Percentiles rank a stretch among this genome's conserved stretches.
Evolutionary conservation across 2,797 vertebrate species (phyloP).

Genomic region (Gymnopithys bicolor): DNA sequence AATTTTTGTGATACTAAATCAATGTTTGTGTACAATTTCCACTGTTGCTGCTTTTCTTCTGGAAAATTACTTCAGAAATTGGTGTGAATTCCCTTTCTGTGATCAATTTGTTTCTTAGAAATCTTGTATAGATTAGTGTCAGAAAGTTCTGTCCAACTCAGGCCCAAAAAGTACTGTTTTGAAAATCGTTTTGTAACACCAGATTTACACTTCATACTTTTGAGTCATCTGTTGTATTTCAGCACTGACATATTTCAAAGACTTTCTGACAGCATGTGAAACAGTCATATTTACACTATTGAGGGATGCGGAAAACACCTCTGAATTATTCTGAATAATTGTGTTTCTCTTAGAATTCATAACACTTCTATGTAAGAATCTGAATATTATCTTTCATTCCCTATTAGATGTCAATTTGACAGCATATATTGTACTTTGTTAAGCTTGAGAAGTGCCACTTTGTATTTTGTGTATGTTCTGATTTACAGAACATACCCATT

Average conservation of each 20-base stretch:
- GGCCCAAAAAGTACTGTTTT: not conserved
- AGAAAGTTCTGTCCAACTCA: not conserved
- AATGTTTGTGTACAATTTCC: not conserved
- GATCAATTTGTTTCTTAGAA: not conserved
- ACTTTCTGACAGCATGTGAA: not conserved
- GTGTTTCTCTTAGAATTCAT: not conserved
- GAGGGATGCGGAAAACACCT: not conserved
- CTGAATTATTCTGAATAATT: not conserved
- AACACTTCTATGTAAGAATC: not conserved
- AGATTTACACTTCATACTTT: not conserved
- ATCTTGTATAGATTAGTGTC: not conserved
- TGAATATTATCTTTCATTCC: not conserved
- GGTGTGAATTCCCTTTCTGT: not conserved
- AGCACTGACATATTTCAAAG: not conserved
- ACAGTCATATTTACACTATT: not conserved
- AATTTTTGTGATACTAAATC: not conserved
- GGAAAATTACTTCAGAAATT: not conserved
- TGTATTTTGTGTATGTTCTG: not conserved
- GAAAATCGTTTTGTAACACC: rapidly evolving
- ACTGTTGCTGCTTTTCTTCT: not conserved
- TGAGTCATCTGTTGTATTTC: not conserved
- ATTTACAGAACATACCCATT: not conserved
- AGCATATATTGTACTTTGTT: not conserved
- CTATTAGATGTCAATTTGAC: not conserved
- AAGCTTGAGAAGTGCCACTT: not conserved